Evolutionary conservation across 2,888 invertebrate species (phyloP).

Genomic region (Rambutsinella grinnellia): DNA sequence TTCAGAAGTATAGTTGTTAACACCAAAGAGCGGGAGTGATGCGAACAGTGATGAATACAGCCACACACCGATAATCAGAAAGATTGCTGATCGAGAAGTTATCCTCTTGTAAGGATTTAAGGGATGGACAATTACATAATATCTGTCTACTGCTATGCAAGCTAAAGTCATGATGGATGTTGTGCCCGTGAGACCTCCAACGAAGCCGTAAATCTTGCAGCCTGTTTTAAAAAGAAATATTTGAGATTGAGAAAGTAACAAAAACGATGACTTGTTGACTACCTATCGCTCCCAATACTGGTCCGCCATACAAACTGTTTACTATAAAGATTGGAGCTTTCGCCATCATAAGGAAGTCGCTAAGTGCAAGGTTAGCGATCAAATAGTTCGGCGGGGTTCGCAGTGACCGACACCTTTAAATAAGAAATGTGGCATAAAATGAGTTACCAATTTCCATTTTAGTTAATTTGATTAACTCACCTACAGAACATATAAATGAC

Average conservation of each 20-base stretch:
- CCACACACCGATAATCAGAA: conserved; percentile 79
- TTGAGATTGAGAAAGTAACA: too few species aligned
- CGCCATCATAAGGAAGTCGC: conserved; percentile 80
- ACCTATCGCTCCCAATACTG: conserved; percentile 81
- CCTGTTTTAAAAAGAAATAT: conserved; percentile 72
- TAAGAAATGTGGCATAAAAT: not conserved
- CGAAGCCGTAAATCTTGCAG: conserved; percentile 83
- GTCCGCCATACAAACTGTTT: conserved; percentile 81
- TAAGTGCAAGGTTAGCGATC: conserved; percentile 81
- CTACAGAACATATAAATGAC: conserved; percentile 81
- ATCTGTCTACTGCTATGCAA: conserved; percentile 85
- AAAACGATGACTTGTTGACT: conserved; percentile 64
- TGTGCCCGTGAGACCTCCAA: conserved; percentile 85
- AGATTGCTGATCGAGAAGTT: conserved; percentile 75
- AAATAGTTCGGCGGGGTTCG: conserved; percentile 82
- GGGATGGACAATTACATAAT: conserved; percentile 85
- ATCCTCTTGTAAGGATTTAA: conserved; percentile 78
- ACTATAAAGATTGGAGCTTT: conserved; percentile 82
- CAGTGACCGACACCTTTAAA: conserved; percentile 78
- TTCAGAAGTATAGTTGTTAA: conserved; percentile 85
- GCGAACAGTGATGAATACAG: conserved; percentile 80
- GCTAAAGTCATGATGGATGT: conserved; percentile 85
- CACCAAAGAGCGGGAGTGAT: conserved; percentile 79
- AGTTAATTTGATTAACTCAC: conserved; percentile 72
- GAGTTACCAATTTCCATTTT: not conserved